phyloP scores from a whole-genome alignment of 2,797 vertebrate species.

The Apogon talboti region DNA sequence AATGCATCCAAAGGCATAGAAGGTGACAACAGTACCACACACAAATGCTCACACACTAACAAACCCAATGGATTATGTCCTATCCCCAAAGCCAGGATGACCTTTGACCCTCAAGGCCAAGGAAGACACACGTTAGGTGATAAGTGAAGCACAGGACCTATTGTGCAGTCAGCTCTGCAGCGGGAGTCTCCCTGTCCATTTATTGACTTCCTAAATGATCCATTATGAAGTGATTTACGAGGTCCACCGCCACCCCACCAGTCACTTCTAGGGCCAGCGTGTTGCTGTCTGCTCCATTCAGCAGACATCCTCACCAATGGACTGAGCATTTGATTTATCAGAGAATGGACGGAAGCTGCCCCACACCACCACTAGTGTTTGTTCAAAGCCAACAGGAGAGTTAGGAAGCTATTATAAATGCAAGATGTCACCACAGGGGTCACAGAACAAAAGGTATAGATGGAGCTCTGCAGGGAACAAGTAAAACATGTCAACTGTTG shows the following conservation, averaged over 20 bases:
- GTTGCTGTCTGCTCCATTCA: constrained; percentile 64
- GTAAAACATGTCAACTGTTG: constrained; percentile 42
- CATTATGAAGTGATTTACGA: constrained; percentile 85
- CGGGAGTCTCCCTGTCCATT: constrained; percentile 64
- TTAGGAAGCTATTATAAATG: constrained; percentile 81
- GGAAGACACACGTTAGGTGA: constrained; percentile 74
- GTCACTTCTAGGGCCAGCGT: constrained; percentile 32
- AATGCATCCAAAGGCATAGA: constrained; percentile 8
- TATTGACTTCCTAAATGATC: constrained; percentile 87
- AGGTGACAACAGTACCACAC: constrained; percentile 14
- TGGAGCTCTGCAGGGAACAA: constrained; percentile 48
- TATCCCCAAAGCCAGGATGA: constrained; percentile 62
- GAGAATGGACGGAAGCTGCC: constrained; percentile 80
- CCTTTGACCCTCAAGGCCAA: constrained; percentile 69
- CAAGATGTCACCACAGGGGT: constrained; percentile 75
- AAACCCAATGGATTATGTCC: constrained; percentile 54
- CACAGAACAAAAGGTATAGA: constrained; percentile 68
- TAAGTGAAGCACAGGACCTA: constrained; percentile 73
- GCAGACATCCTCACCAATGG: constrained; percentile 70
- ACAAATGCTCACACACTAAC: neutral
- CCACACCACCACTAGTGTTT: constrained; percentile 70
- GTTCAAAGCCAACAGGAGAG: constrained; percentile 77
- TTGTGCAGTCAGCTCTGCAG: constrained; percentile 58
- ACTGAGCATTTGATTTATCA: constrained; percentile 76
- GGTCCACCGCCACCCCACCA: constrained; percentile 45